Evolutionary conservation across 1,140 invertebrate species (phyloP), one percentile per base, ranked within the genome.

Genomic region (Drosophila orosa): DNA sequence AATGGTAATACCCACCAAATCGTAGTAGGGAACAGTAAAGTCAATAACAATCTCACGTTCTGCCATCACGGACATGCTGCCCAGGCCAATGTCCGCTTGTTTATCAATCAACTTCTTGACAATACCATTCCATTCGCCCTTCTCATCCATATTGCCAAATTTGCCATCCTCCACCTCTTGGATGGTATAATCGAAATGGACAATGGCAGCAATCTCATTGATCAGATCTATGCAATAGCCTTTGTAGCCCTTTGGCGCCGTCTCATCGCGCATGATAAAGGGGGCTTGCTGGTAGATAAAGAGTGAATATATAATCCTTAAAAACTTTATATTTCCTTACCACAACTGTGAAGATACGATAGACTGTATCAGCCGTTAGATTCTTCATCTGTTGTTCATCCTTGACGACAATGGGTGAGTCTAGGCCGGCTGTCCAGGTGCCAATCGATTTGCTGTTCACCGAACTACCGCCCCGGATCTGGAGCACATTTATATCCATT

Each of bases 191-290:
- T 98, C 97, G 82, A 99, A 99, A 58, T 96, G 95, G 0, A 98
- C 93, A 25, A 96, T 95, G 52, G 95, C 92, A 33, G 95, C 94
- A 52, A 99, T 97, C 90, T 96, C 95, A 60, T 98, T 94, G 2
- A 99, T 95, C 1, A 99, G 92, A 91, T 99, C 98, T 50, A 99
- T 97, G 91, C 98, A 99, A 91, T 98, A 99, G 10, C 98, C 98
- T 79, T 95, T 95, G 90, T 95, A 98, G 17, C 95, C 93, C 65
- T 95, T 94, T 0, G 94, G 95, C 0, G 94, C 92, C 0, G 93
- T 93, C 40, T 95, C 93, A 67, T 96, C 95, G 78, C 92, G 94
- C 91, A 96, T 96, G n/a, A 98, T 95, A 83, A 98, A 98, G 0
- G 98, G 98, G 25, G 96, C 94, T 94, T 97, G 96, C 96, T 97